phyloP scores from a whole-genome alignment of 2,113 vertebrate genomes.

The Lagopus muta region DNA sequence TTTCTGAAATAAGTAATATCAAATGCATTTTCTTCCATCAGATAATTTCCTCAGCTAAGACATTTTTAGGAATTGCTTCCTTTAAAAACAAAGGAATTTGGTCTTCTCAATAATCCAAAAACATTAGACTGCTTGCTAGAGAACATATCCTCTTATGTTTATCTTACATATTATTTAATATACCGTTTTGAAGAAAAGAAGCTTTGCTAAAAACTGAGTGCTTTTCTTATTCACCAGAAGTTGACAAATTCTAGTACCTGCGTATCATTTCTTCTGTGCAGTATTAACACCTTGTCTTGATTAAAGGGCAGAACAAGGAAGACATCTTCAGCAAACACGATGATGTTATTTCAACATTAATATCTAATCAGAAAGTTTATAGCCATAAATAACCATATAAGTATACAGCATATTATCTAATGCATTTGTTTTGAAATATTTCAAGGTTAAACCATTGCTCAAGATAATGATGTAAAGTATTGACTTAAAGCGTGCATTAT shows the following conservation, averaged over 20 bases:
- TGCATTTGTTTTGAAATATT: conserved; percentile 49
- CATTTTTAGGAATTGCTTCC: neutral
- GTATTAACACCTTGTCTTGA: neutral
- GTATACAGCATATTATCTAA: conserved; percentile 37
- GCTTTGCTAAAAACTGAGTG: neutral
- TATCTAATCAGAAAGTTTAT: conserved; percentile 61
- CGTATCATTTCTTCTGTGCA: neutral
- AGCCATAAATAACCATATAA: conserved; percentile 48
- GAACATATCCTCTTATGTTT: neutral
- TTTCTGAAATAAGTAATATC: neutral
- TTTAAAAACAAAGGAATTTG: neutral
- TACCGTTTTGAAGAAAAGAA: neutral
- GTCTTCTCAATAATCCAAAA: neutral
- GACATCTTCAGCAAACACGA: conserved; percentile 14
- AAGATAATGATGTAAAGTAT: conserved; percentile 49
- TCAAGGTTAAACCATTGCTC: conserved; percentile 53
- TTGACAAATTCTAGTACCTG: conserved; percentile 1
- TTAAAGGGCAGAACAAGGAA: conserved; percentile 46
- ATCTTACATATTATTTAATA: neutral
- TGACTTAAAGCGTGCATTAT: conserved; percentile 59
- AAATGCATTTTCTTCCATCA: conserved; percentile 2
- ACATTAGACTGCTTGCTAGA: neutral
- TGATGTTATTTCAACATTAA: conserved; percentile 58
- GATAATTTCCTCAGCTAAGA: neutral
- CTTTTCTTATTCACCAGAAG: neutral